These are phyloP conservation scores for Otus sunia DNA, from an alignment of 2,113 vertebrate genomes.

Conservation along the genomic window DNA sequence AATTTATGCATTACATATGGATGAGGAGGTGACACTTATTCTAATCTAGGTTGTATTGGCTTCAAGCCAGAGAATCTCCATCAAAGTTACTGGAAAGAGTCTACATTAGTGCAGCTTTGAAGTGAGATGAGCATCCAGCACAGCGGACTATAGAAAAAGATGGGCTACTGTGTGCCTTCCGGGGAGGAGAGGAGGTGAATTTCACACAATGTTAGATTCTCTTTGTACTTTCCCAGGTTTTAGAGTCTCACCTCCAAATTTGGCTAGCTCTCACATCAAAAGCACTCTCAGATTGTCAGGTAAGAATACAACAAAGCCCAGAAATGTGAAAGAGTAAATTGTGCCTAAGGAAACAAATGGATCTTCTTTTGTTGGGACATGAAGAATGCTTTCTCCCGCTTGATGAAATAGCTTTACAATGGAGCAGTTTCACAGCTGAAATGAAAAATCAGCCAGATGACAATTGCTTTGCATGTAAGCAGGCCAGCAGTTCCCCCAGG, in stretches of 20 bases:
- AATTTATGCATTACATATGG: background rate
- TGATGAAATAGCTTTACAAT: conserved; percentile 30
- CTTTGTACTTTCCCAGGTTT: conserved; percentile 18
- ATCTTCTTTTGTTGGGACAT: conserved; percentile 11
- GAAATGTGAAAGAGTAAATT: conserved; percentile 22
- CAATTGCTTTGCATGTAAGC: background rate
- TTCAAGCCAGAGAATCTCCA: background rate
- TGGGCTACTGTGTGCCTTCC: background rate
- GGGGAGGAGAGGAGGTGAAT: background rate
- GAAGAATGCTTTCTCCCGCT: background rate
- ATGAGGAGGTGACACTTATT: background rate
- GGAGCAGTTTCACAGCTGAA: conserved; percentile 26
- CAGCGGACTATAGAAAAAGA: background rate
- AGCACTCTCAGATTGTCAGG: conserved; percentile 2
- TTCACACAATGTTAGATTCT: background rate
- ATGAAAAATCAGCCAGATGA: conserved; percentile 32
- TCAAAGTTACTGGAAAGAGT: background rate
- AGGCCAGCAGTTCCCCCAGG: background rate
- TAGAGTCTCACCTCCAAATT: background rate
- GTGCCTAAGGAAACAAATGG: conserved; percentile 35
- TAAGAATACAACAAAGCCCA: conserved; percentile 25
- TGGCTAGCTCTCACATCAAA: conserved; percentile 23
- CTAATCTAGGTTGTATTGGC: background rate
- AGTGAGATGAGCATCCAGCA: background rate
- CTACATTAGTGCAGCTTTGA: background rate